A percentile compares a stretch with the other conserved stretches of the same genome.
Evolutionary conservation across 2,888 invertebrate genomes (phyloP).

Genomic region (Carterocephalus palaemon): DNA sequence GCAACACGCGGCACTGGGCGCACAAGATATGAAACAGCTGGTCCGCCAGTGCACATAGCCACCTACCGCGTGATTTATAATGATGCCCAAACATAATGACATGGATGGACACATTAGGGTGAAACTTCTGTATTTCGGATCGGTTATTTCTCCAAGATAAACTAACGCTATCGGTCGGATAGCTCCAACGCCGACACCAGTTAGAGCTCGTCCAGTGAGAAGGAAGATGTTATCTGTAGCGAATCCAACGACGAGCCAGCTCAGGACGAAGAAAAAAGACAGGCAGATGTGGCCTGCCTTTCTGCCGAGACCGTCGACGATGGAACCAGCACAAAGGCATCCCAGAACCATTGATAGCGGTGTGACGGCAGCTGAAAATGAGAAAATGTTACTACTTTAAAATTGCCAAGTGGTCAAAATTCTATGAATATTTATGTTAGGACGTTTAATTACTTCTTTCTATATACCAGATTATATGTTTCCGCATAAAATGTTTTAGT

Average conservation of each 20-base stretch:
- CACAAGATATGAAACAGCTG: conserved; percentile 38
- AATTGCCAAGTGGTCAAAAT: no score
- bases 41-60: conserved; percentile 44
- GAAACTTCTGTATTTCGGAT: conserved; percentile 46
- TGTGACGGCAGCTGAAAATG: conserved; percentile 45
- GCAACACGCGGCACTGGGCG: conserved; percentile 41
- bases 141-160: conserved; percentile 49
- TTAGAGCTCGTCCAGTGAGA: conserved; percentile 45
- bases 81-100: conserved; percentile 39
- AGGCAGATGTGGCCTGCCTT: conserved; percentile 42
- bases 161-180: conserved; percentile 43
- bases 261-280: conserved; percentile 40
- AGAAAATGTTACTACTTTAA: conserved; percentile 13
- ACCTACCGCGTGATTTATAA: conserved; percentile 44
- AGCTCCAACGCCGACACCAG: conserved; percentile 45
- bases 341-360: conserved; percentile 48
- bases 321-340: conserved; percentile 43
- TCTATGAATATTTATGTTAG: no score
- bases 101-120: conserved; percentile 41
- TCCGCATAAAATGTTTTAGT: no score
- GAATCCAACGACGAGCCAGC: conserved; percentile 46
- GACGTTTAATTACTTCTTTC: no score
- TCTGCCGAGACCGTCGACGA: conserved; percentile 49
- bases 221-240: conserved; percentile 38
- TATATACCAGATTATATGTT: no score